Evolutionary conservation across 2,797 vertebrate genomes (phyloP), one percentile per base, ranked within the genome.

Genomic region (Fratercula arctica): DNA sequence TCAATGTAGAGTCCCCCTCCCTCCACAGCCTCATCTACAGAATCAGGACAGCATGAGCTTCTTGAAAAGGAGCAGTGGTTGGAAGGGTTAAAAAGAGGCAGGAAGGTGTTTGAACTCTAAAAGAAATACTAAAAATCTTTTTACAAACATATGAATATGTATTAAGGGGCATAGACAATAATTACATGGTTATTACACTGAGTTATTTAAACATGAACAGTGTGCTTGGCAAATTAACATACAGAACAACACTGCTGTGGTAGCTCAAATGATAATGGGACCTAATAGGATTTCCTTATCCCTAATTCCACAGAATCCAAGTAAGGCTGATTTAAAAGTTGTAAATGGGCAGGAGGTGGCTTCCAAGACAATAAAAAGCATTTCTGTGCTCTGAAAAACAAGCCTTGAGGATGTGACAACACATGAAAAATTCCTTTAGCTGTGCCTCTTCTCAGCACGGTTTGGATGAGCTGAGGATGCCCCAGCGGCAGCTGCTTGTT

Each of bases 341-440:
- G 69, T 59, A 87, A 91, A 81, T 60, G 76, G 56, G 76, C 69
- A 73, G 87, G 35, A 79, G 67, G 43, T 90, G 59, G 45, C 77
- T 96, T 95, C 66, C 20, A 15, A 81, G 76, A 88, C 60, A 96
- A 86, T 90, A 84, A 78, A 93, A 92, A 83, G 15, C 66, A 72
- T 61, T 77, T 85, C 37, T 51, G 3, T 35, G n/a, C 69, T 78
- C 76, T 92, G 76, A 79, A 79, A 95, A 94, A 75, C 35, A 92
- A 64, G 54, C 61, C 73, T 78, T 63, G 66, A 79, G 73, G 61
- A 76, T 84, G 75, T 81, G 82, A 94, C 35, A 90, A 70, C n/a
- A 64, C 67, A 92, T 54, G 51, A 95, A 92, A 85, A 82, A 90
- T 75, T 95, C 73, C 82, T 89, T 85, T 89, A 93, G 31, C 66